These are phyloP conservation scores for Prionace glauca DNA, from an alignment of 2,797 vertebrate genomes.

Conservation along the genomic window DNA sequence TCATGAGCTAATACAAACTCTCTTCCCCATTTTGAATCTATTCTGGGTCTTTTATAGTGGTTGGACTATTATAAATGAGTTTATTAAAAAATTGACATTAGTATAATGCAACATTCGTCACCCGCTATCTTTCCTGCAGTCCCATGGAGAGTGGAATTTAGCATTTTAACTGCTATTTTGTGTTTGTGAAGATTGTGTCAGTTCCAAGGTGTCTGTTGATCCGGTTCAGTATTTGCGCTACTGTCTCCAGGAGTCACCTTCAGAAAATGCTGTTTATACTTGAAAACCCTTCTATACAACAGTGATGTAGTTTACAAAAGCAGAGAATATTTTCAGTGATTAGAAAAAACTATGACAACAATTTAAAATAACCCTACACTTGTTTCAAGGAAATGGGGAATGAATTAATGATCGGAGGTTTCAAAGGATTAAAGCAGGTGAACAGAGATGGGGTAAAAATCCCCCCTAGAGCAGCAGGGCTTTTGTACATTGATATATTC, in stretches of 20 bases:
- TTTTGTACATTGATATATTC: background rate
- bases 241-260: background rate
- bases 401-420: background rate
- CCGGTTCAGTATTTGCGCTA: background rate
- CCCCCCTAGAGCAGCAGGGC: too few relatives aligned
- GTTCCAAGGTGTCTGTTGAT: background rate
- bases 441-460: too few relatives aligned
- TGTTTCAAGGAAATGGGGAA: background rate
- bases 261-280: background rate
- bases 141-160: background rate
- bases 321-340: background rate
- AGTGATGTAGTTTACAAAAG: background rate
- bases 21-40: background rate
- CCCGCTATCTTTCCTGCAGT: background rate
- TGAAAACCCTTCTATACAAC: background rate
- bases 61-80: constrained; percentile 5
- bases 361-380: background rate
- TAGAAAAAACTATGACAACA: background rate
- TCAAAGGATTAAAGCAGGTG: background rate
- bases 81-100: constrained; percentile 22
- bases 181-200: background rate
- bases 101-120: constrained; percentile 7
- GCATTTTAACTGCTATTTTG: background rate
- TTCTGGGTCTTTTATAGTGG: background rate
- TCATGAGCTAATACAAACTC: background rate